Evolutionary conservation across 2,113 vertebrate species (phyloP), one percentile per base, ranked within the genome.

Genomic region (Hemichromis elongatus): DNA sequence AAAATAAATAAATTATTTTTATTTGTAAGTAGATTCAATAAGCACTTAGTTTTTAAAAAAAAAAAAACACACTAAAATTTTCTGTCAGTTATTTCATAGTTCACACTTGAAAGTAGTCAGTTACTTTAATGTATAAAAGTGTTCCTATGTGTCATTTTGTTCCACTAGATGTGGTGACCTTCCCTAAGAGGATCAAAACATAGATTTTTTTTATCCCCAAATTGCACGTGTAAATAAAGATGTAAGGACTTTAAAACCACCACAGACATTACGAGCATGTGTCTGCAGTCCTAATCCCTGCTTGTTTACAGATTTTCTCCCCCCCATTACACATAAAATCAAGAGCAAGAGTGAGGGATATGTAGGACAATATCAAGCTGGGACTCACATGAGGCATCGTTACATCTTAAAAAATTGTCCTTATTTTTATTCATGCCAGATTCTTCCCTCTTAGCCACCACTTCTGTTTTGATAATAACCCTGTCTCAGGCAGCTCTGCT

Each of bases 191-290:
- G 88, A 90, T 91, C 47, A 40, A 19, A 57, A 86, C n/a, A 68
- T 28, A 47, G 61, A 82, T 79, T 79, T 26, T 59, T 10, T 6
- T 53, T 55, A 45, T 9, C 33, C 9, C 24, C 19, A 50, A 77
- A 83, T 79, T 30, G 70, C 88, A 84, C 9, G 52, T 79, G 84
- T 90, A 82, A 91, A 91, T 88, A 80, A 63, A 83, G 45, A 89
- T 84, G 73, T 86, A 2, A 19, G 42, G 50, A 81, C 13, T 21
- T 80, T 75, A 86, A 85, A 73, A 83, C 68, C 40, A 59, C 45
- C 68, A 47, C 56, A 89, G 82, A 86, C 82, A 77, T 56, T 6
- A 54, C 50, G 61, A 88, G 45, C 68, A 73, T 81, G 50, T 40
- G 73, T 91, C 79, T 80, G 40, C 6, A n/a, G 57, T 26, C 28